Base-by-base conservation (phyloP, 1,140 invertebrate species). In the Contarinia nasturtii region DNA sequence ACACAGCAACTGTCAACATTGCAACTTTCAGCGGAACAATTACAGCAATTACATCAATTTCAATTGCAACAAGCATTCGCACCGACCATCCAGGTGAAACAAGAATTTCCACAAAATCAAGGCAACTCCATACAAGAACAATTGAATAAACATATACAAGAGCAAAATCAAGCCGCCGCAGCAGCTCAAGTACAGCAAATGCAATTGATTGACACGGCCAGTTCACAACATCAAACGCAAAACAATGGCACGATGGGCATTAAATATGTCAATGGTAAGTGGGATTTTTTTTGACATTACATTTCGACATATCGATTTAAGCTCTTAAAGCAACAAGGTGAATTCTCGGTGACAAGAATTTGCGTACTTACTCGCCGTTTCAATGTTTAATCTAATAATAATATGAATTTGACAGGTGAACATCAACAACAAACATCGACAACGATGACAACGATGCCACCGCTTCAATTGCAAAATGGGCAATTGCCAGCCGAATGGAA, bases 341-440 rank as follows among this genome's bases (percentile, higher is more conserved):
- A n/a, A n/a, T n/a, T n/a, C n/a, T n/a, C n/a, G n/a, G n/a, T n/a
- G n/a, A n/a, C n/a, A n/a, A n/a, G n/a, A n/a, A n/a, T n/a, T n/a
- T n/a, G n/a, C n/a, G n/a, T n/a, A n/a, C n/a, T n/a, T n/a, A n/a
- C n/a, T n/a, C n/a, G n/a, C n/a, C n/a, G n/a, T n/a, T n/a, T n/a
- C 27, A 27, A 10, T 27, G n/a, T 27, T 27, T 27, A 27, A 27
- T 5, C 27, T 3, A 27, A 27, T 5, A 27, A 27, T 27, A 63
- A 42, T 54, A 54, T 57, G 60, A 8, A 60, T 49, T 34, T 37
- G 50, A 60, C 65, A 27, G 65, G 67, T 55, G 69, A 68, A 53
- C 71, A 69, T 46, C 68, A 70, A 33, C 74, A 70, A 54, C 70
- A 76, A 57, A 68, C 74, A 40, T 70, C 72, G 33, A 57, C 58